These are phyloP conservation scores for Agrypnia vestita DNA, from an alignment of 1,140 invertebrate species.

Conservation along the genomic window DNA sequence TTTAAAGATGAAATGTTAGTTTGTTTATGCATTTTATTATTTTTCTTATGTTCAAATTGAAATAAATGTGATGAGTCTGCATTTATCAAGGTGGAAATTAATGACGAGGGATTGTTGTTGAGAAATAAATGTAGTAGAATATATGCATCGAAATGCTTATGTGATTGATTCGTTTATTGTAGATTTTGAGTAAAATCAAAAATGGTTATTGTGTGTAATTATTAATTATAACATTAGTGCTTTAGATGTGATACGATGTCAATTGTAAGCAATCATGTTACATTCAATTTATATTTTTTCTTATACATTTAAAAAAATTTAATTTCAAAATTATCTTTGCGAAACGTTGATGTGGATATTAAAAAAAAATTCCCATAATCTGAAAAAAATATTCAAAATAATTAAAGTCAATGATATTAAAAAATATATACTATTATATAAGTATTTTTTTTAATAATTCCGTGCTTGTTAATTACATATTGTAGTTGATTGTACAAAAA, in stretches of 20 bases:
- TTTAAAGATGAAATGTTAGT: too few relatives aligned
- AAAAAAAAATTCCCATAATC: too few relatives aligned
- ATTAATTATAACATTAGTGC: slow-evolving; percentile 47
- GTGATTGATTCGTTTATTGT: slow-evolving; percentile 20
- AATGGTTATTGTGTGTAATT: background rate
- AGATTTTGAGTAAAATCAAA: background rate
- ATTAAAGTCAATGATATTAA: too few relatives aligned
- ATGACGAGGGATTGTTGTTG: background rate
- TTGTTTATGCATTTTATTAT: too few relatives aligned
- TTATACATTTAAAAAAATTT: slow-evolving; percentile 47
- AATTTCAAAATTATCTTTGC: slow-evolving; percentile 38
- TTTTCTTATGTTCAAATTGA: too few relatives aligned
- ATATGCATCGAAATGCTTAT: slow-evolving; percentile 39
- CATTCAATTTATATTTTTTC: slow-evolving; percentile 51
- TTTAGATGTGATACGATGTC: slow-evolving; percentile 61
- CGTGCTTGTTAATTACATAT: background rate
- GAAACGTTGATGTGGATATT: slow-evolving; percentile 11
- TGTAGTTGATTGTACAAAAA: too few relatives aligned
- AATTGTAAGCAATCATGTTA: slow-evolving; percentile 59
- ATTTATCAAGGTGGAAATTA: background rate
- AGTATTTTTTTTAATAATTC: too few relatives aligned
- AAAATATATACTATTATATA: too few relatives aligned
- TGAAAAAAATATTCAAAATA: too few relatives aligned
- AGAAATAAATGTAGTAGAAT: slow-evolving; percentile 16
- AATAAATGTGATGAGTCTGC: too few relatives aligned